Evolutionary conservation across 1,140 invertebrate genomes (phyloP).

Genomic region (Drosophila albomicans): DNA sequence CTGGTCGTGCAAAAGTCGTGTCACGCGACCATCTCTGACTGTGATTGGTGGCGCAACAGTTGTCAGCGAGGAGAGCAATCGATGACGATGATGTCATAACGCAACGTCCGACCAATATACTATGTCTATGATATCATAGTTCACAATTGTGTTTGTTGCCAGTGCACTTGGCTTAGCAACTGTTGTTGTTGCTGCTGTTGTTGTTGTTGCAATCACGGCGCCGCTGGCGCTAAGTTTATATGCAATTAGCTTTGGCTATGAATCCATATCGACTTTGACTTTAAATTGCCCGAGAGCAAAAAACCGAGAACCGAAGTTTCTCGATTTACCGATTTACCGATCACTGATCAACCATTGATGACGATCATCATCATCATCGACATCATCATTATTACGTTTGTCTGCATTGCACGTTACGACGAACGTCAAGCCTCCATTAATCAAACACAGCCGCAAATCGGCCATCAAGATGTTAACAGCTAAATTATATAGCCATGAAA

Average conservation of each 20-base stretch:
- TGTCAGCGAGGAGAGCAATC: slow-evolving; percentile 22
- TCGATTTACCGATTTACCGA: neutral
- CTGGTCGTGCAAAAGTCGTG: neutral
- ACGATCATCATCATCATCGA: slow-evolving; percentile 21
- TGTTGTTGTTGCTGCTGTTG: slow-evolving; percentile 2
- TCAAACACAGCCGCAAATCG: slow-evolving; percentile 55
- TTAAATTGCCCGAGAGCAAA: slow-evolving; percentile 20
- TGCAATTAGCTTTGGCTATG: slow-evolving; percentile 39
- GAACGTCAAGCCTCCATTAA: slow-evolving; percentile 41
- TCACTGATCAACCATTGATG: slow-evolving; percentile 14
- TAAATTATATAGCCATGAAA: slow-evolving; percentile 59
- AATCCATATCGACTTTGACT: slow-evolving; percentile 32
- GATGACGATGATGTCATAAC: slow-evolving; percentile 44
- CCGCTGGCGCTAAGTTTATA: slow-evolving; percentile 33
- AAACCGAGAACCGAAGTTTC: neutral
- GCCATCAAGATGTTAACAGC: slow-evolving; percentile 64
- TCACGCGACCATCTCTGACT: slow-evolving; percentile 5
- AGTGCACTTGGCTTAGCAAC: neutral
- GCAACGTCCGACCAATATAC: neutral
- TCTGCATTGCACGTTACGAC: slow-evolving; percentile 7
- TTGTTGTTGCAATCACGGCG: slow-evolving; percentile 24
- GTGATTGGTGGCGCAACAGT: neutral
- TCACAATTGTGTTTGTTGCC: slow-evolving; percentile 2
- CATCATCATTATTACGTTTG: neutral
- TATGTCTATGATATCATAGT: slow-evolving; percentile 37